A percentile compares a stretch with the other conserved stretches of the same genome.
phyloP scores from a whole-genome alignment of 2,113 vertebrate species.

The Electrona antarctica region DNA sequence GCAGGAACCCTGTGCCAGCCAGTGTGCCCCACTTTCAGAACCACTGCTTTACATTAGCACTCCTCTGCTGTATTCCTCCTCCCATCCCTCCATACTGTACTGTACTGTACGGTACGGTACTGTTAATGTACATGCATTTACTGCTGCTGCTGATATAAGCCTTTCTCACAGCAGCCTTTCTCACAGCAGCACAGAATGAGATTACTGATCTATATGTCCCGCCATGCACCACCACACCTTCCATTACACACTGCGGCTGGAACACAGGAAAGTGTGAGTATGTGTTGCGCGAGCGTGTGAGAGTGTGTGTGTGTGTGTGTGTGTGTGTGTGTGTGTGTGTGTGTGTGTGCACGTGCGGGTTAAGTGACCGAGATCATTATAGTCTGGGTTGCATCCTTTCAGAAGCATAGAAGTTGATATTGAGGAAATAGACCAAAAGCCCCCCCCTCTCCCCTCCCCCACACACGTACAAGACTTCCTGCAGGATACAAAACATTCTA shows the following conservation, averaged over 20 bases:
- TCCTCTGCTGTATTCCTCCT: not conserved
- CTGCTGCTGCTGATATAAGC: slow-evolving; percentile 44
- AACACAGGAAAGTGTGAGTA: slow-evolving; percentile 38
- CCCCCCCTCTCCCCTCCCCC: too few relatives aligned
- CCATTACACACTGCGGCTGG: slow-evolving; percentile 51
- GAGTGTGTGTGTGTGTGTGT: slow-evolving; percentile 27
- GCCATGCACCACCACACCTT: slow-evolving; percentile 28
- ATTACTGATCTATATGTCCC: slow-evolving; percentile 55
- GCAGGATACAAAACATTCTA: too few relatives aligned
- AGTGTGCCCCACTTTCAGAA: too few relatives aligned
- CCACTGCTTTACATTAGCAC: slow-evolving; percentile 8
- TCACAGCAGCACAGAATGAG: slow-evolving; percentile 53
- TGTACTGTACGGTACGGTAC: too few relatives aligned
- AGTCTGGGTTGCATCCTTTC: too few relatives aligned
- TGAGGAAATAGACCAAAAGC: too few relatives aligned
- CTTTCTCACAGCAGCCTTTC: slow-evolving; percentile 40
- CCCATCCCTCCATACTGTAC: too few relatives aligned
- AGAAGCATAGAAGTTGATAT: too few relatives aligned
- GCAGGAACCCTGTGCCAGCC: too few relatives aligned
- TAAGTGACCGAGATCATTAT: not conserved
- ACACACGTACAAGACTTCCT: too few relatives aligned
- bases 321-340: slow-evolving; percentile 21
- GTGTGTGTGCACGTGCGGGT: slow-evolving; percentile 8
- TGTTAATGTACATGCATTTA: too few relatives aligned
- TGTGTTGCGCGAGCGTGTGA: too few relatives aligned